Evolutionary conservation across 1,140 invertebrate genomes (phyloP).

Genomic region (Lucilia cuprina): DNA sequence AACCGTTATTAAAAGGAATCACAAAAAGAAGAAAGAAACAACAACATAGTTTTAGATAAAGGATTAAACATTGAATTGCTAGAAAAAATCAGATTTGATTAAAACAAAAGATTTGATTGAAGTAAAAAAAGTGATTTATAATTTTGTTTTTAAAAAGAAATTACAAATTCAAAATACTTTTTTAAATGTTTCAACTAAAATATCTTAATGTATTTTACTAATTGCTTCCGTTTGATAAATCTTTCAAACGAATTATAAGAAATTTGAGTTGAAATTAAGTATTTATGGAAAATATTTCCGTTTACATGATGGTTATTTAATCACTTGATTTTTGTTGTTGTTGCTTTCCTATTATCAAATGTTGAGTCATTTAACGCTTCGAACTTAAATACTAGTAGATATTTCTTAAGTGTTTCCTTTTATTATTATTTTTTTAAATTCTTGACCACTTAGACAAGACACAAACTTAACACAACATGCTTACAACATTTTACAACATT

Average conservation of each 20-base stretch:
- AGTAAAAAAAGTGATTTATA: no score
- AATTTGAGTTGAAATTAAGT: background rate
- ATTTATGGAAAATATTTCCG: background rate
- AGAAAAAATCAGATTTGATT: no score
- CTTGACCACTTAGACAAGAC: constrained; percentile 22
- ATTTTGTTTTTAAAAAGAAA: no score
- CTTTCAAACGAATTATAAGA: background rate
- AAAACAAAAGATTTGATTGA: no score
- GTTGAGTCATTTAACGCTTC: constrained; percentile 16
- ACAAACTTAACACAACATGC: no score
- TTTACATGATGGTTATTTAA: background rate
- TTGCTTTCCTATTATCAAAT: background rate
- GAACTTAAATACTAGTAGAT: background rate
- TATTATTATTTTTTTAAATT: no score
- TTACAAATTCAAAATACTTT: no score
- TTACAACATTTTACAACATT: background rate
- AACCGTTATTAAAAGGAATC: background rate
- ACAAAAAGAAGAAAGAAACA: background rate
- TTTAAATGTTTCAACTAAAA: background rate
- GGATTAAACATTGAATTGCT: background rate
- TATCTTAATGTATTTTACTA: background rate
- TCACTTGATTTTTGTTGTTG: background rate
- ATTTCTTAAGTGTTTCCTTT: constrained; percentile 16
- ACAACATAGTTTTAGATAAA: background rate
- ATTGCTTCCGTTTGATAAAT: background rate